These are phyloP conservation scores for Tetragonula clypearis DNA, from an alignment of 1,140 invertebrate species.

Conservation along the genomic window DNA sequence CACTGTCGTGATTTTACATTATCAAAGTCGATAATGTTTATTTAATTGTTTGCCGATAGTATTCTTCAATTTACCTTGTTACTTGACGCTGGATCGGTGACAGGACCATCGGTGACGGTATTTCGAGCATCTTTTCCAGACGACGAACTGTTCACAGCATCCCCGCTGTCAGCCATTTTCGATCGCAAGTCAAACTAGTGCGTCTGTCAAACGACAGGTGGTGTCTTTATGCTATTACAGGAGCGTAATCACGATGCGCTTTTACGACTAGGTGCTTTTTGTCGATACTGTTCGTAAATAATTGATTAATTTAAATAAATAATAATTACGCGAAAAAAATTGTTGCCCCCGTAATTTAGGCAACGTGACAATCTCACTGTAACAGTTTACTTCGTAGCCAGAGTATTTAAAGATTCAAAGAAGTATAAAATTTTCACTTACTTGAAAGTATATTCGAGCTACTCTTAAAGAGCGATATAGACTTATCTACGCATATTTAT, in stretches of 20 bases:
- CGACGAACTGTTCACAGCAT: conserved; percentile 69
- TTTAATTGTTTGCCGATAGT: not conserved
- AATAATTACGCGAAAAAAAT: not conserved
- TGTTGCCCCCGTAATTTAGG: not conserved
- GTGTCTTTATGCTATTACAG: conserved; percentile 28
- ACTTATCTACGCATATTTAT: not conserved
- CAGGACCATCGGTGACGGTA: conserved; percentile 74
- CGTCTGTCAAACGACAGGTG: conserved; percentile 23
- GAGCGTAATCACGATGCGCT: conserved; percentile 9
- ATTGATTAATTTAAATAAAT: conserved; percentile 27
- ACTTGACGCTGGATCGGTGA: conserved; percentile 77
- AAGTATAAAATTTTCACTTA: not conserved
- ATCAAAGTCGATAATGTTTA: not conserved
- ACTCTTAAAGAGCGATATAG: not conserved
- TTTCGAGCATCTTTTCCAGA: conserved; percentile 76
- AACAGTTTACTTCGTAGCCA: not conserved
- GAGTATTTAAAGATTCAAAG: not conserved
- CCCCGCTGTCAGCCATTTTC: conserved; percentile 80
- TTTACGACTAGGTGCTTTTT: not conserved
- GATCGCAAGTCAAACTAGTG: conserved; percentile 54
- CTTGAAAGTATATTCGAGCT: not conserved
- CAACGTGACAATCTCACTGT: too few relatives aligned
- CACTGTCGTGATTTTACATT: conserved; percentile 23
- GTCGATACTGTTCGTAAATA: conserved; percentile 40
- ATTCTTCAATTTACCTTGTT: conserved; percentile 72